Conservation (phyloP, 2,888 invertebrate genomes). For the Synergus gifuensis region DNA sequence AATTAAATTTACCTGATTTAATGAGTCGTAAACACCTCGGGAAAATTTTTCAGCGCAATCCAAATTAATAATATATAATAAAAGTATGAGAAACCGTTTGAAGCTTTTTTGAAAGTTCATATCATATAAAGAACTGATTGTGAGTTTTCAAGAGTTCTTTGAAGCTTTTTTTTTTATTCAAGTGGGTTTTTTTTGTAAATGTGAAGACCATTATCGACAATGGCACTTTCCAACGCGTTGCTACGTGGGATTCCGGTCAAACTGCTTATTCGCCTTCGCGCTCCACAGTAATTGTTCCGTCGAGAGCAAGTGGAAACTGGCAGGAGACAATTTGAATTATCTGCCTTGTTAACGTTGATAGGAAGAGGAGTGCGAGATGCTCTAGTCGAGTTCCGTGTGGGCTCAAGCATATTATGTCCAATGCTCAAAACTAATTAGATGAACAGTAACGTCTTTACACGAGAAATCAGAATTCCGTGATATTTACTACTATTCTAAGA, state of each 20-base stretch:
- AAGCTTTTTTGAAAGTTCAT: neutral
- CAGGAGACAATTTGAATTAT: conserved; percentile 63
- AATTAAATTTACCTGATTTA: too few relatives aligned
- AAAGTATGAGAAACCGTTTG: neutral
- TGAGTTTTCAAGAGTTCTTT: neutral
- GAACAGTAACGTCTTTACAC: neutral
- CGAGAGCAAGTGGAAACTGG: conserved; percentile 51
- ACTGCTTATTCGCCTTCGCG: conserved; percentile 51
- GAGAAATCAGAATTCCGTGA: neutral
- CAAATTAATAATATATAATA: neutral
- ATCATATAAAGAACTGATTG: neutral
- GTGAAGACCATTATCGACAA: neutral
- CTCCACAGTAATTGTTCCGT: conserved; percentile 57
- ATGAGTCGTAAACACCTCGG: too few relatives aligned
- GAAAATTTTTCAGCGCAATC: too few relatives aligned
- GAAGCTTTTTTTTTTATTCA: neutral
- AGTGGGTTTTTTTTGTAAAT: neutral
- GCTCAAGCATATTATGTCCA: neutral
- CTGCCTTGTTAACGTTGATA: conserved; percentile 66
- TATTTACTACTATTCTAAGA: neutral
- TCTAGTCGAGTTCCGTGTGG: conserved; percentile 1
- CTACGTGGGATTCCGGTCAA: conserved; percentile 59
- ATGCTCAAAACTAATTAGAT: neutral
- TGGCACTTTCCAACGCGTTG: conserved; percentile 41
- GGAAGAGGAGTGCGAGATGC: conserved; percentile 49